Evolutionary conservation across 2,797 vertebrate genomes (phyloP).

Genomic region (Sebastes oblongus): DNA sequence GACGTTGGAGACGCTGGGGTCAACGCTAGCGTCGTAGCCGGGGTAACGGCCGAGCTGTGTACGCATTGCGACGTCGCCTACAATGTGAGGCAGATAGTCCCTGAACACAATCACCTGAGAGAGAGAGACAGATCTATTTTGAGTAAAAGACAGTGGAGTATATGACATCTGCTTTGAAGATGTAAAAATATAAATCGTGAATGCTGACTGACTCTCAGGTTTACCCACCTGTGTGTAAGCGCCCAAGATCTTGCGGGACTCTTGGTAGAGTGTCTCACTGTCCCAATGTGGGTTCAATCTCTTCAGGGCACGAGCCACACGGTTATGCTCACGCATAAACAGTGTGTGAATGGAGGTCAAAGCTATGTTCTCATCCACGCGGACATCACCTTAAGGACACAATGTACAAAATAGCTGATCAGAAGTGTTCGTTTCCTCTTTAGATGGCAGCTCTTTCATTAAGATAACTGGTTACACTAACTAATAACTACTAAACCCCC

Average conservation of each 20-base stretch:
- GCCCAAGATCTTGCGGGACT: constrained; percentile 88
- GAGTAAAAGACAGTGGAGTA: not conserved
- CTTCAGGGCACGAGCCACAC: constrained; percentile 80
- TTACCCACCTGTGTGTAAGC: constrained; percentile 86
- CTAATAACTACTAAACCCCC: too few relatives aligned
- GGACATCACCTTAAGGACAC: constrained; percentile 82
- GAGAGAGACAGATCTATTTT: not conserved
- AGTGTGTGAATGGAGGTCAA: constrained; percentile 87
- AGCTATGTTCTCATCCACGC: constrained; percentile 87
- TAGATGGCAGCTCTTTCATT: not conserved
- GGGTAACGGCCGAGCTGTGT: constrained; percentile 77
- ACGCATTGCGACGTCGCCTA: constrained; percentile 70
- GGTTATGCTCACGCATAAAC: constrained; percentile 91
- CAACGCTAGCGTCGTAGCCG: constrained; percentile 78
- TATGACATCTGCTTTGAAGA: not conserved
- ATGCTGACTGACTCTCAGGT: not conserved
- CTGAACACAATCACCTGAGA: constrained; percentile 87
- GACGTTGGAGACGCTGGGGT: constrained; percentile 86
- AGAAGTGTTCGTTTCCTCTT: not conserved
- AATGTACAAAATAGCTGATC: not conserved
- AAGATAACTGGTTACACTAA: not conserved
- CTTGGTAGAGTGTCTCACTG: constrained; percentile 89
- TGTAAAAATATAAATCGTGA: not conserved
- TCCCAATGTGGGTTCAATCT: constrained; percentile 88
- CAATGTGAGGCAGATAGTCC: constrained; percentile 87